These are phyloP conservation scores for Prosopocoilus inquinatus DNA, from an alignment of 2,888 invertebrate species.

Conservation along the genomic window DNA sequence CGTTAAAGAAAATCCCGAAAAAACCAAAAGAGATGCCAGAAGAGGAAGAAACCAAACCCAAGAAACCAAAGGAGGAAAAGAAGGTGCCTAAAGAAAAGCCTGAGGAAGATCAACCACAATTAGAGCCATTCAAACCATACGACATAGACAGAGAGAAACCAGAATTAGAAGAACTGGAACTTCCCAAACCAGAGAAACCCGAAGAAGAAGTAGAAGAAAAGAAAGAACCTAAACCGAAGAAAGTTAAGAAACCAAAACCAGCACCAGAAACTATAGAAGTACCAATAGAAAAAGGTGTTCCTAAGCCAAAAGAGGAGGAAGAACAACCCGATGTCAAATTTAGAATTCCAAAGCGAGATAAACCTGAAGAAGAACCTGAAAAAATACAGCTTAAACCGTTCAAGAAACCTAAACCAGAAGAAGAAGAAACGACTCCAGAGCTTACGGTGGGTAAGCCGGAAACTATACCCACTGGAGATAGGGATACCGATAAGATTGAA, in stretches of 20 bases:
- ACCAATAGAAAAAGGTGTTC: conserved; percentile 45
- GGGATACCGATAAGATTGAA: conserved; percentile 12
- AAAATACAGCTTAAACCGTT: conserved; percentile 33
- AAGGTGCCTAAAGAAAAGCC: conserved; percentile 17
- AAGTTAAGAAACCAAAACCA: conserved; percentile 44
- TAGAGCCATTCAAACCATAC: conserved; percentile 45
- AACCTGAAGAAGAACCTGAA: conserved; percentile 39
- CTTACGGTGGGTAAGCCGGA: conserved; percentile 23
- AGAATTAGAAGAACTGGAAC: conserved; percentile 41
- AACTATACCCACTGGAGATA: conserved; percentile 15
- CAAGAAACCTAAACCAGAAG: conserved; percentile 38
- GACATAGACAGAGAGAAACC: conserved; percentile 47
- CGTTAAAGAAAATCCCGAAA: conserved; percentile 45
- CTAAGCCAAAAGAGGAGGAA: conserved; percentile 48
- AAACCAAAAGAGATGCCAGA: conserved; percentile 27
- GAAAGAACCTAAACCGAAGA: conserved; percentile 37
- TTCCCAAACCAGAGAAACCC: conserved; percentile 16
- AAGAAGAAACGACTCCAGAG: conserved; percentile 20
- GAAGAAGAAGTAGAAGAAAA: conserved; percentile 34
- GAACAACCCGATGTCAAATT: conserved; percentile 50
- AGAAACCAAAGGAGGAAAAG: conserved; percentile 17
- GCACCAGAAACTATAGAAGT: conserved; percentile 48
- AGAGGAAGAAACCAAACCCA: conserved; percentile 13
- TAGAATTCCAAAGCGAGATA: conserved; percentile 36
- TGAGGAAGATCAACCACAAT: conserved; percentile 42